Conservation (phyloP, 2,888 invertebrate genomes). For the Melanostoma mellinum region DNA sequence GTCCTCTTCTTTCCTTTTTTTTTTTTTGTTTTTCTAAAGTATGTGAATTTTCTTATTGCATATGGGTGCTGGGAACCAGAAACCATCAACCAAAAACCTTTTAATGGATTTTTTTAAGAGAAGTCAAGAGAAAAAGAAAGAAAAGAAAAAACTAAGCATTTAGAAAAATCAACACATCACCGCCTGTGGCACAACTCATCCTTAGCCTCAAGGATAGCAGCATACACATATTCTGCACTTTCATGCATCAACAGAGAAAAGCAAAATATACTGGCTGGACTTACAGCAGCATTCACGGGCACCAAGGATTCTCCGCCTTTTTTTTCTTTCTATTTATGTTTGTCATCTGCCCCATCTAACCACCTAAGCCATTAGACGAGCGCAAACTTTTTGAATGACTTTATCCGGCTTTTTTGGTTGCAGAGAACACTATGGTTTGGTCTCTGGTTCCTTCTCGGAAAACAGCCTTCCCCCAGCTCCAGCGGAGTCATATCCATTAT, state of each 20-base stretch:
- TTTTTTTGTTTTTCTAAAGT: slow-evolving; percentile 5
- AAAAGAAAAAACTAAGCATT: slow-evolving; percentile 46
- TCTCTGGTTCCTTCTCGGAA: not conserved
- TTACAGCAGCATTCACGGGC: slow-evolving; percentile 27
- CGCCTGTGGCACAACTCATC: not conserved
- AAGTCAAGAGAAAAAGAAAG: not conserved
- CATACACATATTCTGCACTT: slow-evolving; percentile 18
- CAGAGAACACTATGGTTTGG: not conserved
- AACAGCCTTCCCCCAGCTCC: not conserved
- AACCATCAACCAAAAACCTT: slow-evolving; percentile 64
- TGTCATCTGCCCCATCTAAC: slow-evolving; percentile 10
- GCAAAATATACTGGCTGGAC: slow-evolving; percentile 41
- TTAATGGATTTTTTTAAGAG: slow-evolving; percentile 59
- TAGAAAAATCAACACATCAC: slow-evolving; percentile 69
- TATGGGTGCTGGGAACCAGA: slow-evolving; percentile 43
- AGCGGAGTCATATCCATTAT: slow-evolving; percentile 62
- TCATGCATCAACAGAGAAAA: slow-evolving; percentile 59
- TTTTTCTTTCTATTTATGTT: slow-evolving; percentile 6
- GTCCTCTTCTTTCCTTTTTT: slow-evolving; percentile 7
- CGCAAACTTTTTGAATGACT: slow-evolving; percentile 66
- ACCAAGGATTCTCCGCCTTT: slow-evolving; percentile 44
- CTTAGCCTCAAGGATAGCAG: slow-evolving; percentile 7
- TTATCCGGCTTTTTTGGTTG: slow-evolving; percentile 59
- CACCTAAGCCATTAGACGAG: slow-evolving; percentile 40
- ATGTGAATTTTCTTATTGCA: slow-evolving; percentile 5